phyloP scores from a whole-genome alignment of 2,797 vertebrate genomes.

The Takifugu rubripes region DNA sequence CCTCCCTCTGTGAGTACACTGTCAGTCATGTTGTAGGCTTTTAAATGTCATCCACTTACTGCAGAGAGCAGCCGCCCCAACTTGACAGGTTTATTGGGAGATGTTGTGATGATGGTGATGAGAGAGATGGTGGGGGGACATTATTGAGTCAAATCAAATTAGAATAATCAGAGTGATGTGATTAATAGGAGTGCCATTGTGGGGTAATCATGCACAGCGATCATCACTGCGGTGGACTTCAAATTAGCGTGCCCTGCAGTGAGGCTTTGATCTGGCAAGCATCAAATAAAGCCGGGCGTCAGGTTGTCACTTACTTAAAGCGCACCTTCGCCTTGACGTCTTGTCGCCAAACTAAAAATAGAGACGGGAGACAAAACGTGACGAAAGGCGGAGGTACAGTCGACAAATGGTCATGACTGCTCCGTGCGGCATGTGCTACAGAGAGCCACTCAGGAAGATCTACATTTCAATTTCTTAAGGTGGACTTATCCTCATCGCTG shows the following conservation, averaged over 20 bases:
- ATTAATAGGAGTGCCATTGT: constrained; percentile 81
- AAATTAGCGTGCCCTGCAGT: constrained; percentile 73
- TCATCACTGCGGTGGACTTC: constrained; percentile 77
- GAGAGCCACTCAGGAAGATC: constrained; percentile 46
- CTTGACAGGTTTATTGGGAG: constrained; percentile 78
- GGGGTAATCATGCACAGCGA: constrained; percentile 76
- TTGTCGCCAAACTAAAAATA: constrained; percentile 68
- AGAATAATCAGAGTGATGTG: constrained; percentile 80
- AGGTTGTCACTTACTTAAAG: constrained; percentile 77
- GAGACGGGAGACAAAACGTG: constrained; percentile 62
- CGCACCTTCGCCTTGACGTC: constrained; percentile 73
- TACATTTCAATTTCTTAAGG: constrained; percentile 53
- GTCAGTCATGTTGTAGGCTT: constrained; percentile 76
- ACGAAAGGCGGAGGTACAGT: constrained; percentile 65
- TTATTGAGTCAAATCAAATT: constrained; percentile 77
- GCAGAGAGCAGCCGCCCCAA: constrained; percentile 68
- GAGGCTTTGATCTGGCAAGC: constrained; percentile 77
- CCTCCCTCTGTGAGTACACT: constrained; percentile 75
- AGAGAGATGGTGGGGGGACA: constrained; percentile 56
- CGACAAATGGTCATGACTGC: constrained; percentile 55
- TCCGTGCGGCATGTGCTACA: constrained; percentile 58
- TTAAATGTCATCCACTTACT: constrained; percentile 78
- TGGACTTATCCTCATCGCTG: constrained; percentile 39
- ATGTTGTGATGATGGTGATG: constrained; percentile 66
- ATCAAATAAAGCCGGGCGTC: constrained; percentile 73